Base-by-base conservation (phyloP, 2,888 invertebrate species). In the Sialis lutaria region DNA sequence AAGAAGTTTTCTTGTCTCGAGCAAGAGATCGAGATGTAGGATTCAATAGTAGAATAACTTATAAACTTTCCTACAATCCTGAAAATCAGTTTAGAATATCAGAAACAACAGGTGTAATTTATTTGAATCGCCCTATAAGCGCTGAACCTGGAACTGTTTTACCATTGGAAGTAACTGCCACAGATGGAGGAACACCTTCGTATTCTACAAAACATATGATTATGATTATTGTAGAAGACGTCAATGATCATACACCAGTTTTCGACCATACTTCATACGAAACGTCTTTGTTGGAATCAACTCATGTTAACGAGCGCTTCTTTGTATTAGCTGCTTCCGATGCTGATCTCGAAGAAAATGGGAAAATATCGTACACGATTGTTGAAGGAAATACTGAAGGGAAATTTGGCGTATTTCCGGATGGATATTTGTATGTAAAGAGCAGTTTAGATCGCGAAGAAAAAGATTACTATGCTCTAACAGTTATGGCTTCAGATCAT, bases 231-330 rank as follows among this genome's bases (percentile, higher is more conserved):
- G 74, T 92, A 50, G 79, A 80, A 55, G 93, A 95, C 62, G 89
- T 93, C 2, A 96, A 96, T 64, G 91, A 95, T 65, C 92, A 95
- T 60, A 92, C 92, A 1, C 95, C 95, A 7, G 83, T 89, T 3
- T 96, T 96, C 64, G 86, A 88, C 61, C 82, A 89, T 55, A 84
- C 85, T 1, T 87, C 85, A 10, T 95, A 93, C 64, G 93, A 95
- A 69, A 89, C 90, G 3, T 92, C 93, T 1, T 64, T 96, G 45
- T 65, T 82, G 6, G 96, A 96, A 67, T 88, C 90, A 1, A 89
- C 88, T 3, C 77, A 86, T 2, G 90, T 95, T 0, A 96, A 96
- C 63, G 82, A 85, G 44, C 72, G 90, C 54, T 91, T 90, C 66
- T 92, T 91, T 64, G 82, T 90, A 12, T 72, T 97, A 35, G 79